Base-by-base conservation (phyloP, 1,140 invertebrate genomes). In the Neelides sp. region DNA sequence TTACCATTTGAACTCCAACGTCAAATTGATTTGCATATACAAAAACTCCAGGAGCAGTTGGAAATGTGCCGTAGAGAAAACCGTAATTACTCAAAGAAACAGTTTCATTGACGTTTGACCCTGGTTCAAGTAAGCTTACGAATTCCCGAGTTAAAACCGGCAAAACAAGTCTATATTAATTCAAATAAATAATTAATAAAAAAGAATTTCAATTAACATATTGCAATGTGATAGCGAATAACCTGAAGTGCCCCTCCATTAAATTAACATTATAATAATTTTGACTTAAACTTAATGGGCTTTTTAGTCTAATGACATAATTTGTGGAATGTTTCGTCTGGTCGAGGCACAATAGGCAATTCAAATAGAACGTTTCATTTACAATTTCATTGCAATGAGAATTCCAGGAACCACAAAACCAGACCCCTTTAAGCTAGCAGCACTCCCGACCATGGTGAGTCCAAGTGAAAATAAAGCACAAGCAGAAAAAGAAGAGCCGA, bases 31-130 rank as follows among this genome's bases (percentile, higher is more conserved):
- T 78, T 2, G 91, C 88, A 68, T 93, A 93, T 5, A 97, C 85
- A 69, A 94, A 95, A 4, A 93, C 83, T 34, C 87, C 87, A 0
- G 93, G 92, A 23, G 92, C 91, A 28, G 44, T 41, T 1, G 92
- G 93, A 66, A 96, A 86, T 1, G 89, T 95, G 44, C 93, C 92
- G 68, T 97, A 97, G 0, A 97, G 73, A 71, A 96, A 97, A 0
- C 85, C 91, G 68, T 88, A 96, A 42, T 87, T 93, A 58, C 85
- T 86, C 23, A 90, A 72, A 55, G 87, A 81, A 19, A 75, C 69
- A 1, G 83, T 89, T 52, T 85, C 81, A 36, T 78, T 78, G 35
- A 73, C 67, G 63, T 80, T 79, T 1, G 58, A 64, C 1, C 82
- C 82, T 32, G 79, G 71, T 32, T 83, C 69, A 19, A 89, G 65